These are phyloP conservation scores for Carassius carassius DNA, from an alignment of 2,113 vertebrate species.

Conservation along the genomic window DNA sequence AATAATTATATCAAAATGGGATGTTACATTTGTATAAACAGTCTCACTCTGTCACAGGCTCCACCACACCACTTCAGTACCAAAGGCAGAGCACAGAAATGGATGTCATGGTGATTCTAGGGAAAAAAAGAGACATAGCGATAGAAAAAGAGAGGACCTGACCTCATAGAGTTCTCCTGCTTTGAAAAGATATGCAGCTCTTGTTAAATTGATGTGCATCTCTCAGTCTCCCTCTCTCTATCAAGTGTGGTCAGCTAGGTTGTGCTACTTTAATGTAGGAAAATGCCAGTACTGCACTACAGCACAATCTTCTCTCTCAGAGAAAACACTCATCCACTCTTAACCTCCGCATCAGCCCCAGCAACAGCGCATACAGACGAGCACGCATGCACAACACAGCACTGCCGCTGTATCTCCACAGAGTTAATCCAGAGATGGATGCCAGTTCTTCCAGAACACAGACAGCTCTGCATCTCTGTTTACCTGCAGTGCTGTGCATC, in stretches of 20 bases:
- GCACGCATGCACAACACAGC: not conserved
- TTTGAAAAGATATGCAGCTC: constrained; percentile 8
- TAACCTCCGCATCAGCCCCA: constrained; percentile 2
- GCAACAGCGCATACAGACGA: not conserved
- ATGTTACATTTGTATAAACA: not conserved
- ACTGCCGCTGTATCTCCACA: not conserved
- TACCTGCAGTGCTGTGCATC: not conserved
- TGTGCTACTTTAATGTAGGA: constrained; percentile 23
- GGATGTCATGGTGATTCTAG: constrained; percentile 2
- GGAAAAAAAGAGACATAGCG: not conserved
- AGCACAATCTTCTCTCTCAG: constrained; percentile 3
- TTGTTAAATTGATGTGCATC: constrained; percentile 9
- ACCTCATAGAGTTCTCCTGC: constrained; percentile 15
- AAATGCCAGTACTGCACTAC: constrained; percentile 1
- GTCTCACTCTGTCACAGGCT: not conserved
- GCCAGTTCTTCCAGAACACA: not conserved
- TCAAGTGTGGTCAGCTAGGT: constrained; percentile 37
- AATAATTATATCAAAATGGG: not conserved
- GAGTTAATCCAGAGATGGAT: not conserved
- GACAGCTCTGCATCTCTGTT: not conserved
- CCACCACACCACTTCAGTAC: not conserved
- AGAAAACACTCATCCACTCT: constrained; percentile 31
- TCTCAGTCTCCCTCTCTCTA: not conserved
- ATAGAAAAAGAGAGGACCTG: constrained; percentile 5
- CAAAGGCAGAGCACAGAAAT: not conserved